phyloP scores from a whole-genome alignment of 2,113 vertebrate genomes.

The Platysternon megacephalum region DNA sequence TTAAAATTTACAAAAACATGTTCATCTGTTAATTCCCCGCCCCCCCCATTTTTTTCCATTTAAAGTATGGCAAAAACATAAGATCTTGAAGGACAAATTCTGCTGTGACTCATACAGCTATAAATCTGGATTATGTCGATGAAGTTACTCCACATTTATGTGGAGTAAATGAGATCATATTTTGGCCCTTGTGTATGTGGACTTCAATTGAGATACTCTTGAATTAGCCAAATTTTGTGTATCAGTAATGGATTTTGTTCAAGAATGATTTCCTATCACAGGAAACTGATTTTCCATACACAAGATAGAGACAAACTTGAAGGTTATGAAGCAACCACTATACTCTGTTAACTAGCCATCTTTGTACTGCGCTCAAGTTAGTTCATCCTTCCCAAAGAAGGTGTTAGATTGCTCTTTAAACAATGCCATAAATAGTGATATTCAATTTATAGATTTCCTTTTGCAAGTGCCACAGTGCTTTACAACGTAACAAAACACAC shows the following conservation, averaged over 20 bases:
- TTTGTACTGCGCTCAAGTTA: neutral
- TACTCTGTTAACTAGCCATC: neutral
- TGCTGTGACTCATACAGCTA: neutral
- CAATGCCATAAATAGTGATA: neutral
- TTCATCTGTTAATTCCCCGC: neutral
- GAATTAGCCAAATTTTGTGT: neutral
- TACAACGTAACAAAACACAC: neutral
- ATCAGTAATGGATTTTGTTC: neutral
- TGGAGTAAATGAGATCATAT: neutral
- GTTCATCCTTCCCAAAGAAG: neutral
- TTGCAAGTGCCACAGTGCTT: neutral
- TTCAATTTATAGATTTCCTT: neutral
- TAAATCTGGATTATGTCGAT: neutral
- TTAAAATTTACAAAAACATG: neutral
- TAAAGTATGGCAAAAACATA: neutral
- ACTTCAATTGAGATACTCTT: neutral
- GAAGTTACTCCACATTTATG: neutral
- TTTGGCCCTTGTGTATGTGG: neutral
- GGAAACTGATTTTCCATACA: neutral
- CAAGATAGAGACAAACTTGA: neutral
- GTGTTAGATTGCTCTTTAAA: neutral
- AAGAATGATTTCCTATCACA: neutral
- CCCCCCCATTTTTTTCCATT: neutral
- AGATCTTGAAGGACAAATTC: neutral
- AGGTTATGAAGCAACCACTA: neutral